Evolutionary conservation across 2,113 vertebrate genomes (phyloP).

Genomic region (Passerina amoena): DNA sequence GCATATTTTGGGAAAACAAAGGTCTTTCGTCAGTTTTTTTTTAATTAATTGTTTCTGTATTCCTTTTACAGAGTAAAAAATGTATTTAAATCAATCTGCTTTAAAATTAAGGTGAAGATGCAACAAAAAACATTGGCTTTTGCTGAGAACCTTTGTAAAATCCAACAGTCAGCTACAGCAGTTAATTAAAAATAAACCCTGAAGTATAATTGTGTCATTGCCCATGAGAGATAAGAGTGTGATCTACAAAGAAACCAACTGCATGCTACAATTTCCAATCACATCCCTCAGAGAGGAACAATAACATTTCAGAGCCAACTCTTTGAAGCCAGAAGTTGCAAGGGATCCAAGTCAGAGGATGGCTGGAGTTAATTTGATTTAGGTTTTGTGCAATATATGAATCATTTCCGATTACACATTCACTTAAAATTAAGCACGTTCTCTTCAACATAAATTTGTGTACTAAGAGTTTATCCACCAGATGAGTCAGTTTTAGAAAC

Average conservation of each 20-base stretch:
- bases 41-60: not conserved
- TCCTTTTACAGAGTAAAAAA: not conserved
- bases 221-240: not conserved
- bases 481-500: not conserved
- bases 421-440: not conserved
- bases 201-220: not conserved
- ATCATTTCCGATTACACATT: not conserved
- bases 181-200: constrained; percentile 20
- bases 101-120: not conserved
- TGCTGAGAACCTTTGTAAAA: not conserved
- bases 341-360: not conserved
- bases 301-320: not conserved
- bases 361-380: not conserved
- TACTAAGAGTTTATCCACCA: not conserved
- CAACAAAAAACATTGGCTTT: not conserved
- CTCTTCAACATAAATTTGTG: not conserved
- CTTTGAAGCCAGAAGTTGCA: not conserved
- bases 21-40: not conserved
- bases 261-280: not conserved
- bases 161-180: not conserved
- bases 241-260: not conserved
- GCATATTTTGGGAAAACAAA: not conserved
- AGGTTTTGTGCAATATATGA: not conserved
- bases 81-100: not conserved
- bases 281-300: not conserved